phyloP scores from a whole-genome alignment of 2,113 vertebrate genomes.

The Phrynosoma blainvillii region DNA sequence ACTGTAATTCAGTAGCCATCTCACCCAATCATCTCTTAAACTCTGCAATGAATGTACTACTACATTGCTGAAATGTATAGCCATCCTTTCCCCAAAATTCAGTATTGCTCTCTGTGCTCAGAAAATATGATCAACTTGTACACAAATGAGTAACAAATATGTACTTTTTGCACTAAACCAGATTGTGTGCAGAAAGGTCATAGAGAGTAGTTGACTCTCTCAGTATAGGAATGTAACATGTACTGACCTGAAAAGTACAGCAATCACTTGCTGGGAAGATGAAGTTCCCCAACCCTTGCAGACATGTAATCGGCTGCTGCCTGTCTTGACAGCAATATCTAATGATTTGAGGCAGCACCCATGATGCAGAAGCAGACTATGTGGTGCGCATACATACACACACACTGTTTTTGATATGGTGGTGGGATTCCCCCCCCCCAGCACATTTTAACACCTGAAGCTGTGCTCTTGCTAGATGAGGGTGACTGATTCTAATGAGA shows the following conservation, averaged over 20 bases:
- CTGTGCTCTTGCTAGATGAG: neutral
- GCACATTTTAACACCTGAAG: neutral
- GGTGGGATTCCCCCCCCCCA: neutral
- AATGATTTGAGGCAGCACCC: neutral
- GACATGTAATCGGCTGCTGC: neutral
- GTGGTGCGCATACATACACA: neutral
- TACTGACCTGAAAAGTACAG: neutral
- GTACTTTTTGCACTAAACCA: neutral
- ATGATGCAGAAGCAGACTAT: neutral
- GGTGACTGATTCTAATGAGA: constrained; percentile 5
- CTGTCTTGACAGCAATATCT: neutral
- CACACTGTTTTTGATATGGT: neutral
- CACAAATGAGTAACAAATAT: neutral
- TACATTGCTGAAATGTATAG: too few species aligned
- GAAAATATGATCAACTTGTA: neutral
- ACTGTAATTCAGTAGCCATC: neutral
- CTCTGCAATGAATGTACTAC: neutral
- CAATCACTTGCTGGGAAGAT: neutral
- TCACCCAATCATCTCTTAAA: neutral
- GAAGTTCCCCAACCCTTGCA: neutral
- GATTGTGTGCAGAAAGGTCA: neutral
- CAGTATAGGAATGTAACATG: neutral
- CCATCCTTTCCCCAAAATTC: neutral
- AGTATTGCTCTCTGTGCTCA: neutral
- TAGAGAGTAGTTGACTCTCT: neutral